Evolutionary conservation across 2,888 invertebrate species (phyloP).

Genomic region (Hydropsyche betteni): DNA sequence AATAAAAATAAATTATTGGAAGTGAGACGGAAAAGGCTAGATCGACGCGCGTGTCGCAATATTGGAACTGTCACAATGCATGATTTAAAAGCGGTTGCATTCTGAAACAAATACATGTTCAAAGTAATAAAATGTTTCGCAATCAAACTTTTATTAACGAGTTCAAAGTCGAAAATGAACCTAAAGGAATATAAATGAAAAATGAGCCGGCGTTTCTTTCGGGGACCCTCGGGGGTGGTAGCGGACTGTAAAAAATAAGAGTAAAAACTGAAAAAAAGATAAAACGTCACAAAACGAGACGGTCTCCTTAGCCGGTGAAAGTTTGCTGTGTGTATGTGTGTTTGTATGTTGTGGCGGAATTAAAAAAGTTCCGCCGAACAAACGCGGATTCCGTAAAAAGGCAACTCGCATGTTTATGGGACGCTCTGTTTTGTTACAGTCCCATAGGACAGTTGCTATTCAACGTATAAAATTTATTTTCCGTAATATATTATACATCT

Average conservation of each 20-base stretch:
- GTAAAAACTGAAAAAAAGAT: too few relatives aligned
- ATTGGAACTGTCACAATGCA: slow-evolving; percentile 45
- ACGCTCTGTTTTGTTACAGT: neutral
- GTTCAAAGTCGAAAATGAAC: too few relatives aligned
- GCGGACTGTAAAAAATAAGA: too few relatives aligned
- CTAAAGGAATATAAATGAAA: too few relatives aligned
- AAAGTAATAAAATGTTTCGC: neutral
- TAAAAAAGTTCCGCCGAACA: slow-evolving; percentile 37
- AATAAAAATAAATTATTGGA: neutral
- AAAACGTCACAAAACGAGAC: too few relatives aligned
- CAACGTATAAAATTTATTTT: too few relatives aligned
- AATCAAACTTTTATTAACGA: too few relatives aligned
- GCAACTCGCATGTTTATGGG: slow-evolving; percentile 8
- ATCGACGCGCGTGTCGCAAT: slow-evolving; percentile 38
- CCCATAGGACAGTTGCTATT: neutral
- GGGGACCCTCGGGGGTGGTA: too few relatives aligned
- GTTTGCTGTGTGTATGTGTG: neutral
- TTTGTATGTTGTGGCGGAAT: slow-evolving; percentile 35
- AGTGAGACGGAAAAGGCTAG: slow-evolving; percentile 16
- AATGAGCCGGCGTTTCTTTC: neutral
- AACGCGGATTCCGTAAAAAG: slow-evolving; percentile 13
- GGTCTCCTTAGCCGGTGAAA: too few relatives aligned
- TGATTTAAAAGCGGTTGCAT: slow-evolving; percentile 46
- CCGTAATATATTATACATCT: too few relatives aligned
- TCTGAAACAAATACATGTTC: slow-evolving; percentile 25